Evolutionary conservation across 2,113 vertebrate species (phyloP), one percentile per base, ranked within the genome.

Genomic region (Sturnira hondurensis): DNA sequence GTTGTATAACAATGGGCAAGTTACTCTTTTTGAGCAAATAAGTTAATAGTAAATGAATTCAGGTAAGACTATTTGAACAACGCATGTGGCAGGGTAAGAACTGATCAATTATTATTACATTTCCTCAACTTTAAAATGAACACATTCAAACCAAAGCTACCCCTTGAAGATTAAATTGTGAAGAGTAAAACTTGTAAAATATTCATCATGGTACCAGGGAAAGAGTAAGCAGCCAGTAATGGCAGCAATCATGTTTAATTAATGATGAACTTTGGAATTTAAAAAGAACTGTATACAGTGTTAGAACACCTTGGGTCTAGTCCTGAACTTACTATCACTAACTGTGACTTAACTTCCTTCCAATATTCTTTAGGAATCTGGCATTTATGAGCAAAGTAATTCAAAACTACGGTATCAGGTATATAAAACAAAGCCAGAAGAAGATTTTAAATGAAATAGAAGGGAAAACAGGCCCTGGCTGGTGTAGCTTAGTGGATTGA

Each of bases 111-210:
- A 28, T 54, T 89, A 20, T 38, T 61, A 80, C 11, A 80, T 47
- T 65, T 93, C 78, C 63, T 93, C 16, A 86, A 74, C 36, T 89
- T 71, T 52, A 94, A 86, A 74, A 63, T 68, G 56, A 95, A 90
- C n/a, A 87, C 36, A 81, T 74, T 95, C 90, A 92, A 92, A 84
- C 15, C 15, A 12, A 94, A 88, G 33, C 26, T 83, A 50, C 38
- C 15, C 52, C 36, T 54, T 71, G 61, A 67, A 54, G 54, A 77
- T 80, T 80, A 89, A 70, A 54, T 45, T 74, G 24, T 41, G 33
- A 92, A 22, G 61, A 83, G 54, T 88, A 83, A 93, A 85, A 45
- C 54, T 50, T 63, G 36, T 67, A 63, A 89, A 89, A 83, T 4
- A 5, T 20, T 78, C 41, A 78, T 47, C 68, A 54, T 36, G 33